A percentile compares a stretch with the other conserved stretches of the same genome.
These are phyloP conservation scores for Eretmochelys imbricata DNA, from an alignment of 2,113 vertebrate genomes.

Conservation along the genomic window DNA sequence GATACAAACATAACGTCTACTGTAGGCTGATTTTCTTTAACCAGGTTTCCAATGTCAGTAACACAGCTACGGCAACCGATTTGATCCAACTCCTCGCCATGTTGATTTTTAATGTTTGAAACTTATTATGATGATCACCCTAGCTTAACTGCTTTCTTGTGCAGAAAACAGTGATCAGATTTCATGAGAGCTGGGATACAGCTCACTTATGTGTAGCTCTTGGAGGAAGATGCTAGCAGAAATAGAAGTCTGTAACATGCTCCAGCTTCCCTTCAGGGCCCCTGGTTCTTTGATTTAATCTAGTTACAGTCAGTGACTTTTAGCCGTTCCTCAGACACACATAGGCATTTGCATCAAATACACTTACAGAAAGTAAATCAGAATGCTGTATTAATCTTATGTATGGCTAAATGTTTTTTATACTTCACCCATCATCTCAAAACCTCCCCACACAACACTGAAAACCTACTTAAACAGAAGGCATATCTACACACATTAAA, in stretches of 20 bases:
- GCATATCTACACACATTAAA: not conserved
- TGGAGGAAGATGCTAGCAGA: slow-evolving; percentile 52
- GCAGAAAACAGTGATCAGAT: slow-evolving; percentile 27
- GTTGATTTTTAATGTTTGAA: not conserved
- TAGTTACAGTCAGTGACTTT: slow-evolving; percentile 20
- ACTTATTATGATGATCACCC: not conserved
- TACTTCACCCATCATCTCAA: not conserved
- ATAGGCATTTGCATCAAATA: slow-evolving; percentile 43
- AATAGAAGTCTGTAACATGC: slow-evolving; percentile 16
- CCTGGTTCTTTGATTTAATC: slow-evolving; percentile 47
- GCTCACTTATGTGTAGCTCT: slow-evolving; percentile 28
- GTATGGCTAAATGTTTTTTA: not conserved
- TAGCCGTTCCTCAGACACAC: slow-evolving; percentile 32
- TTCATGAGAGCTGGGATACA: slow-evolving; percentile 10
- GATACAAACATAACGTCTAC: not conserved
- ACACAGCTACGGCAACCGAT: not conserved
- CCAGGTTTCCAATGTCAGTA: not conserved
- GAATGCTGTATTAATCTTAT: not conserved
- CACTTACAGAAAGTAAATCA: not conserved
- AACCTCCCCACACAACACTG: not conserved
- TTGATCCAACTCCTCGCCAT: not conserved
- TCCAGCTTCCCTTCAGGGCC: slow-evolving; percentile 53
- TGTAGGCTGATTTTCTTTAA: not conserved
- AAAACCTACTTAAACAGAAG: not conserved
- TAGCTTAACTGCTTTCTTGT: not conserved